Conservation (phyloP, 1,140 invertebrate genomes). For the Capitella teleta region DNA sequence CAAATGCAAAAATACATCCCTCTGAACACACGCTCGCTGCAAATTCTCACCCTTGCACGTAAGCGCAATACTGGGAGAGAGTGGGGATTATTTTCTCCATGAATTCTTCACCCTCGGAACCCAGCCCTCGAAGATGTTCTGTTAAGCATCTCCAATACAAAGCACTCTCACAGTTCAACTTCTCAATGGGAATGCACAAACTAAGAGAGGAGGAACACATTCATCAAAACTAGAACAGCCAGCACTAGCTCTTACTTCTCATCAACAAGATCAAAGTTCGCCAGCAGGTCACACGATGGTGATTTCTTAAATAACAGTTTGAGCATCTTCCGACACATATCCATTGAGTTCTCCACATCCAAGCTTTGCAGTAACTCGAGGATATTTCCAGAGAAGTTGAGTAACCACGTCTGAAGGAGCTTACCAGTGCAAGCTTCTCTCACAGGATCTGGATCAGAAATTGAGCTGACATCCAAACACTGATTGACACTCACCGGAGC, state of each 20-base stretch:
- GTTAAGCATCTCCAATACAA: constrained; percentile 54
- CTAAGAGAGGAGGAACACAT: constrained; percentile 15
- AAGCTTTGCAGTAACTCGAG: constrained; percentile 51
- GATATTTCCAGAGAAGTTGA: constrained; percentile 50
- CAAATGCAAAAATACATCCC: neutral
- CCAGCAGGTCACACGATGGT: constrained; percentile 23
- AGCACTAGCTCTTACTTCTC: constrained; percentile 30
- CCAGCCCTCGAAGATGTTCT: constrained; percentile 20
- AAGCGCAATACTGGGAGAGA: constrained; percentile 6
- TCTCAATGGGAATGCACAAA: constrained; percentile 44
- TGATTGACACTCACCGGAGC: constrained; percentile 36
- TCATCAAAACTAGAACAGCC: neutral
- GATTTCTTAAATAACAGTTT: constrained; percentile 41
- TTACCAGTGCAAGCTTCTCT: constrained; percentile 25
- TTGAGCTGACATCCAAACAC: neutral
- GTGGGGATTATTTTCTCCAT: constrained; percentile 39
- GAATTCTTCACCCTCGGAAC: constrained; percentile 29
- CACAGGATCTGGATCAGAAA: constrained; percentile 29
- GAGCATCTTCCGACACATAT: constrained; percentile 40
- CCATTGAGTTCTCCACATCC: constrained; percentile 49
- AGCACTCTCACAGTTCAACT: constrained; percentile 45
- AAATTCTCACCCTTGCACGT: constrained; percentile 8
- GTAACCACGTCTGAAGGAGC: constrained; percentile 54
- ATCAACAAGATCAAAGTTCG: constrained; percentile 36
- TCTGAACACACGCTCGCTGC: neutral